A percentile compares a stretch with the other conserved stretches of the same genome.
Conservation (phyloP, 2,113 vertebrate species). For the Hemiscyllium ocellatum region DNA sequence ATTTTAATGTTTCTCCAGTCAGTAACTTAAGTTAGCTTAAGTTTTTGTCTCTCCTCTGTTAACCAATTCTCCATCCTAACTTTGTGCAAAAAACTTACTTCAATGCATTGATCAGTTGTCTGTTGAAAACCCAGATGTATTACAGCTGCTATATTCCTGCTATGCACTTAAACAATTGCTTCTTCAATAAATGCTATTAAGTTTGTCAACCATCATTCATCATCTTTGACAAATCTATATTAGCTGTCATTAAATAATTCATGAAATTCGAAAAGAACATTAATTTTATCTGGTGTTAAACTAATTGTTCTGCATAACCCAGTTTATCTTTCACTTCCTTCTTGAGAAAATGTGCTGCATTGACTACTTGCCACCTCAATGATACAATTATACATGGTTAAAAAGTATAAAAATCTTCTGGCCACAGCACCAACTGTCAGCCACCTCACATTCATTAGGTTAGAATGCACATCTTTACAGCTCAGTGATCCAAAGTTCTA, state of each 20-base stretch:
- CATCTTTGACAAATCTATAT: not conserved
- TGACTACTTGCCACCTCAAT: not conserved
- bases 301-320: not conserved
- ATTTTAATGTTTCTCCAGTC: not conserved
- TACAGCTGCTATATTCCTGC: not conserved
- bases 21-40: not conserved
- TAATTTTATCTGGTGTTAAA: not conserved
- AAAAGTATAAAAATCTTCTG: not conserved
- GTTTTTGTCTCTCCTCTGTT: not conserved
- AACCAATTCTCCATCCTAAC: not conserved
- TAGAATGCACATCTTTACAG: not conserved
- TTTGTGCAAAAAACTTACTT: not conserved
- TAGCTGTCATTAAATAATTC: not conserved
- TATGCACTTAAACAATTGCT: not conserved
- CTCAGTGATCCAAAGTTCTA: not conserved
- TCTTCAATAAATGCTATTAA: not conserved
- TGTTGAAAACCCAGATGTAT: not conserved
- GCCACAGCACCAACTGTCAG: not conserved
- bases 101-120: not conserved
- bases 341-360: not conserved
- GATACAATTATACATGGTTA: not conserved
- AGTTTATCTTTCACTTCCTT: not conserved
- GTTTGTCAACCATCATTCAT: not conserved
- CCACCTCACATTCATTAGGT: not conserved
- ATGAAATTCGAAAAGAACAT: not conserved